These are phyloP conservation scores for Nymphalis polychloros DNA, from an alignment of 2,888 invertebrate genomes.

Conservation along the genomic window DNA sequence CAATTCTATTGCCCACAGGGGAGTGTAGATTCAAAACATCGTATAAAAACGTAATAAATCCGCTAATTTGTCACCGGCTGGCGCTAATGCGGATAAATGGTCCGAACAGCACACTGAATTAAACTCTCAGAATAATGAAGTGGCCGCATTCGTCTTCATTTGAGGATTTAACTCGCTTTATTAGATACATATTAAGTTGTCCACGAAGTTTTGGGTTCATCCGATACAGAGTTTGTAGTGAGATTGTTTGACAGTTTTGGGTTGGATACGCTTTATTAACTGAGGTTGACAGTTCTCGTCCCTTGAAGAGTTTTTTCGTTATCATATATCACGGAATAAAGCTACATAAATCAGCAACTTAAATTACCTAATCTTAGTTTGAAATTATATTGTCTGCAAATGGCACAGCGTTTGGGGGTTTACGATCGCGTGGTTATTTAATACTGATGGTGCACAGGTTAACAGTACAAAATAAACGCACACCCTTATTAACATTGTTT, in stretches of 20 bases:
- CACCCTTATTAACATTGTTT: too few relatives aligned
- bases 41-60: constrained; percentile 64
- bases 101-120: constrained; percentile 66
- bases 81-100: constrained; percentile 73
- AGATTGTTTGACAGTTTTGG: constrained; percentile 59
- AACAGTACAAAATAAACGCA: too few relatives aligned
- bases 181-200: constrained; percentile 63
- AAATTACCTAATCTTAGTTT: constrained; percentile 19
- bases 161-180: constrained; percentile 58
- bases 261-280: constrained; percentile 40
- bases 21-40: constrained; percentile 35
- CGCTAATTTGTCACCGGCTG: constrained; percentile 61
- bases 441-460: too few relatives aligned
- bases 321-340: constrained; percentile 30
- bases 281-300: constrained; percentile 34
- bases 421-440: neutral
- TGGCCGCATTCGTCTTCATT: constrained; percentile 76
- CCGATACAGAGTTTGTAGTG: constrained; percentile 46
- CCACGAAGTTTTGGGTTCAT: constrained; percentile 46
- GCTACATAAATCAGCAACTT: constrained; percentile 21
- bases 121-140: constrained; percentile 74
- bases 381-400: neutral
- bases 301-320: constrained; percentile 32
- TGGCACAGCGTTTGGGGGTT: neutral
- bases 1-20: neutral